Conservation (phyloP, 1,140 invertebrate species). For the Kradibia gibbosae region DNA sequence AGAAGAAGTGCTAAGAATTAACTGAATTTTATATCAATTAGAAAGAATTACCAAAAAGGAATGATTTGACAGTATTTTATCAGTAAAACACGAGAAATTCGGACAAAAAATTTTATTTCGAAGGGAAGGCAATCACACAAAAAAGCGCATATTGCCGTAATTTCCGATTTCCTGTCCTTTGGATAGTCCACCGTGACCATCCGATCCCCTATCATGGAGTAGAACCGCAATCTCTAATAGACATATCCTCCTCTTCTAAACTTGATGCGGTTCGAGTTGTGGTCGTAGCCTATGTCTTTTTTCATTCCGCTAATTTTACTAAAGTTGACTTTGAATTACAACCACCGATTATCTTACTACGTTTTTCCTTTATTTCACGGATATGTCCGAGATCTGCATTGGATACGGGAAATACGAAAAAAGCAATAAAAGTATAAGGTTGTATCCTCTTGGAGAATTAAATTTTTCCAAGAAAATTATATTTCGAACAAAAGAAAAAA, state of each 20-base stretch:
- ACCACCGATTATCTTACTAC: conserved; percentile 37
- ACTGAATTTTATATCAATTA: too few relatives aligned
- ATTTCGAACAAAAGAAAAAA: conserved; percentile 6
- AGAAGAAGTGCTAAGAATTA: too few relatives aligned
- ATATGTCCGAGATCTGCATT: too few relatives aligned
- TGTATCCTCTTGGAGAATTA: not conserved
- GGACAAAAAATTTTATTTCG: not conserved
- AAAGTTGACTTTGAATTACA: conserved; percentile 42
- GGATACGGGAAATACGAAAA: conserved; percentile 14
- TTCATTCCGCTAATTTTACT: conserved; percentile 31
- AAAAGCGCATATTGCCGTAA: conserved; percentile 20
- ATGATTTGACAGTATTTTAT: not conserved
- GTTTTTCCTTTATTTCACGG: conserved; percentile 8
- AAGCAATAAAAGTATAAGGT: not conserved
- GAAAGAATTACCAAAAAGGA: not conserved
- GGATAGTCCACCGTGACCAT: not conserved
- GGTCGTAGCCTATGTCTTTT: conserved; percentile 11
- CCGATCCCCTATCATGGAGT: not conserved
- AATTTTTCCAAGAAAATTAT: conserved; percentile 39
- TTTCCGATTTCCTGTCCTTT: conserved; percentile 44
- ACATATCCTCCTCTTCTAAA: not conserved
- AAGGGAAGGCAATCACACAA: not conserved
- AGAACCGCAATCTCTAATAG: conserved; percentile 38
- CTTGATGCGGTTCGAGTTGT: not conserved
- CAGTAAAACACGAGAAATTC: not conserved